A percentile compares a stretch with the other conserved stretches of the same genome.
phyloP scores from a whole-genome alignment of 2,888 invertebrate species.

The Stenchaetothrips biformis region DNA sequence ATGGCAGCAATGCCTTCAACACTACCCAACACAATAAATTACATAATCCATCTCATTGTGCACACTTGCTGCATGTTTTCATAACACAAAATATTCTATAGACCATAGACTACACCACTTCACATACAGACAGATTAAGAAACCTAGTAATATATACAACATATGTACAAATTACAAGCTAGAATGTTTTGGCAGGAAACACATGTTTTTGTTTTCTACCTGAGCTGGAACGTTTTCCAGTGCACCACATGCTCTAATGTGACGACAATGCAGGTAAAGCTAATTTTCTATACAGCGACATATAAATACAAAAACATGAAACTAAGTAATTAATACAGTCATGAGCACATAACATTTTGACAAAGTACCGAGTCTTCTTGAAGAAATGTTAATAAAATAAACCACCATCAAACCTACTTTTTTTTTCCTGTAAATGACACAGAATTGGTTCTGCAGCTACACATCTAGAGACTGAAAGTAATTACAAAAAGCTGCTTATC shows the following conservation, averaged over 20 bases:
- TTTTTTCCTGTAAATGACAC: not conserved
- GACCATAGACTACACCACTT: not conserved
- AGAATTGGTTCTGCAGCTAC: conserved; percentile 15
- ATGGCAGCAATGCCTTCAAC: conserved; percentile 20
- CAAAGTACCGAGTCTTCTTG: conserved; percentile 16
- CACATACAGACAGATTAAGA: conserved; percentile 19
- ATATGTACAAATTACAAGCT: conserved; percentile 6
- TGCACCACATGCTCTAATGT: conserved; percentile 18
- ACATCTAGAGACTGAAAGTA: not conserved
- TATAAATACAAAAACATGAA: conserved; percentile 20
- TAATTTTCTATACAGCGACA: conserved; percentile 4
- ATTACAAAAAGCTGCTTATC: not conserved
- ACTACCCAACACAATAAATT: conserved; percentile 23
- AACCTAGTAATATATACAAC: conserved; percentile 1
- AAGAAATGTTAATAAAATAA: conserved; percentile 16
- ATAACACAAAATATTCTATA: conserved; percentile 25
- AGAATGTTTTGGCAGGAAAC: conserved; percentile 31
- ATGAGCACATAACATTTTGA: conserved; percentile 18
- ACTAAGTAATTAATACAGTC: conserved; percentile 11
- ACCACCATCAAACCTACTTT: conserved; percentile 9
- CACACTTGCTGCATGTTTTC: conserved; percentile 15
- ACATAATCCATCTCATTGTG: conserved; percentile 7
- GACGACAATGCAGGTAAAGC: conserved; percentile 22
- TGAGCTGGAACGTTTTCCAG: conserved; percentile 25
- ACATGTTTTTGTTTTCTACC: conserved; percentile 33